Evolutionary conservation across 2,888 invertebrate species (phyloP), one percentile per base, ranked within the genome.

Genomic region (Hirtodrosophila confusa): DNA sequence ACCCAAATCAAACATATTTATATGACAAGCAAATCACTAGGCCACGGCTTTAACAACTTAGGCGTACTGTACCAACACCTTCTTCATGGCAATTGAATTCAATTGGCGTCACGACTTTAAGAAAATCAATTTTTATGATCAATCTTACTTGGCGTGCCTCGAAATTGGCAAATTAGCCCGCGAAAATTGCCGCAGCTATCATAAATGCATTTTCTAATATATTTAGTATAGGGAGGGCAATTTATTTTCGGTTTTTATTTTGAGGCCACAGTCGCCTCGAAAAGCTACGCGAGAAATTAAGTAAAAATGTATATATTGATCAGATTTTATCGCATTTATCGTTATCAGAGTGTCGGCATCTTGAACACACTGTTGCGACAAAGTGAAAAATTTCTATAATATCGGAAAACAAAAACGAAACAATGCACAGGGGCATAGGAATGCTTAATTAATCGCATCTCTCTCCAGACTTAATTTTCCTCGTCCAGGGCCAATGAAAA

Each of bases 41-140:
- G 62, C 62, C 58, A 10, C 27, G 51, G 57, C 57, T 49, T 4
- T 24, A 7, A 43, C 67, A 8, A 56, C 51, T 57, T 36, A 63
- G 78, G 72, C 71, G 69, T 71, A 57, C 64, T 61, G 51, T 36
- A 57, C 49, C 83, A 83, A 83, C 83, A 86, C 83, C 80, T 79
- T 74, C 69, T 62, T 53, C 67, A 6, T 57, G 55, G 54, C 45
- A 68, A 83, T 83, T 83, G 85, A 85, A 78, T 85, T 78, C 87
- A 86, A 83, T 83, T 83, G 87, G 70, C 78, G 78, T 79, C 82
- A 83, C 87, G 82, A 82, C 60, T 79, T 54, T 31, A 44, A 41
- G 51, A 48, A 75, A 82, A 82, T 82, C 82, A 84, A 86, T 82
- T 82, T 82, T 86, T 82, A 82, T 64, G 82, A 86, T 86, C 87